Evolutionary conservation across 2,888 invertebrate genomes (phyloP), one percentile per base, ranked within the genome.

Genomic region (Archips crataeganus): DNA sequence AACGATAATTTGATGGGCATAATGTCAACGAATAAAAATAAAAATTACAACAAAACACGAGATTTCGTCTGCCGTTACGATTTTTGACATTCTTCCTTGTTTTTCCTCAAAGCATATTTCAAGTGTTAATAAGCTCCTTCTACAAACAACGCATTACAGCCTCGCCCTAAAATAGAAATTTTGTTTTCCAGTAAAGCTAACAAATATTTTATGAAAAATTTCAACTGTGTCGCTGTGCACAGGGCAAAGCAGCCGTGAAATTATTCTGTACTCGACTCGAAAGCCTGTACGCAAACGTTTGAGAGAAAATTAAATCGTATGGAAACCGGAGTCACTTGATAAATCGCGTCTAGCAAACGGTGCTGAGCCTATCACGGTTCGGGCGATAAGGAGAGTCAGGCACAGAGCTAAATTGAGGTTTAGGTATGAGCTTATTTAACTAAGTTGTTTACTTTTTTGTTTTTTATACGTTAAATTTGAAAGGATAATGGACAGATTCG

Each of bases 231-330:
- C 65, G 60, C 60, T 45, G 60, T 23, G 76, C 75, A 75, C 69
- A 76, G 64, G 75, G 78, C 77, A 84, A 84, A 85, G 82, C 78
- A 82, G 76, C 79, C 81, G 81, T 84, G 81, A 83, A 85, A 84
- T 85, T 81, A 85, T 82, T 79, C 81, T 79, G 80, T 80, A 80
- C 77, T 80, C 79, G 76, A 78, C 78, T 77, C 79, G 77, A 79
- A 79, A 79, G 74, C 77, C 74, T 77, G 78, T 77, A 75, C 73
- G 77, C 74, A 79, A 77, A 80, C 76, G 79, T 75, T 75, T 76
- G 78, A 78, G 77, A 77, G 79, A 82, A 74, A 83, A 84, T 82
- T 83, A 82, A 84, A 84, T 84, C 78, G 81, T 77, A 81, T 78
- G 82, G 81, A 83, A 85, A 81, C 80, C 75, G 75, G 75, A 77